phyloP scores from a whole-genome alignment of 37 sponge, comb jelly and placozoan species.

The Spongia lamella region DNA sequence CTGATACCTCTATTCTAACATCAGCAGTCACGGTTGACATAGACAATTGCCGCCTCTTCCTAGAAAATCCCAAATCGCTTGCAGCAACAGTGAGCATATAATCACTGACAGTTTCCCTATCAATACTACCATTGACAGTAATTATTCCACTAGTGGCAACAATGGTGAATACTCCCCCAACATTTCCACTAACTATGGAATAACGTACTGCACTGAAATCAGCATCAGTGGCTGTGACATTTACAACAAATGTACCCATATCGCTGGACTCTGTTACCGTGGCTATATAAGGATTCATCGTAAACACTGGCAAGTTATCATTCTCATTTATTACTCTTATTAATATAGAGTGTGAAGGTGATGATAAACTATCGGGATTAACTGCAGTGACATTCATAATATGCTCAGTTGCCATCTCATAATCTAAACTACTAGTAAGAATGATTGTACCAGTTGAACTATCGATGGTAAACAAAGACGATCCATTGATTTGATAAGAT shows the following conservation, averaged over 20 bases:
- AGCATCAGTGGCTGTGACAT: constrained; percentile 48
- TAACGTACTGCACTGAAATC: no score
- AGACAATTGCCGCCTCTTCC: no score
- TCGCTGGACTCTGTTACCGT: constrained; percentile 13
- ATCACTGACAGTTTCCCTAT: constrained; percentile 38
- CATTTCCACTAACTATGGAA: no score
- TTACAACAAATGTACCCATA: constrained; percentile 20
- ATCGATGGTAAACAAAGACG: constrained; percentile 38
- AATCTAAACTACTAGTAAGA: constrained; percentile 2
- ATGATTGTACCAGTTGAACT: constrained; percentile 11
- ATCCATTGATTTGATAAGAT: constrained; percentile 29
- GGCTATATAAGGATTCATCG: background rate
- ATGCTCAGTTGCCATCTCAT: constrained; percentile 11
- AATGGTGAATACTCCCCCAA: constrained; percentile 3
- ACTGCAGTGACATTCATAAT: constrained; percentile 40
- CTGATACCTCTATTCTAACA: constrained; percentile 51
- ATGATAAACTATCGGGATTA: constrained; percentile 35
- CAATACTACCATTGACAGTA: constrained; percentile 8
- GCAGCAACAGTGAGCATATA: constrained; percentile 67
- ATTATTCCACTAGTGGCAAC: constrained; percentile 46
- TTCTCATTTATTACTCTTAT: constrained; percentile 34
- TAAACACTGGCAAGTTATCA: constrained; percentile 62
- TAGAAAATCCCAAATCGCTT: constrained; percentile 48
- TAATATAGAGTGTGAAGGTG: constrained; percentile 24
- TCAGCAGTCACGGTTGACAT: constrained; percentile 17